Conservation (phyloP, 1,140 invertebrate species). For the Drosophila pseudoobscura region DNA sequence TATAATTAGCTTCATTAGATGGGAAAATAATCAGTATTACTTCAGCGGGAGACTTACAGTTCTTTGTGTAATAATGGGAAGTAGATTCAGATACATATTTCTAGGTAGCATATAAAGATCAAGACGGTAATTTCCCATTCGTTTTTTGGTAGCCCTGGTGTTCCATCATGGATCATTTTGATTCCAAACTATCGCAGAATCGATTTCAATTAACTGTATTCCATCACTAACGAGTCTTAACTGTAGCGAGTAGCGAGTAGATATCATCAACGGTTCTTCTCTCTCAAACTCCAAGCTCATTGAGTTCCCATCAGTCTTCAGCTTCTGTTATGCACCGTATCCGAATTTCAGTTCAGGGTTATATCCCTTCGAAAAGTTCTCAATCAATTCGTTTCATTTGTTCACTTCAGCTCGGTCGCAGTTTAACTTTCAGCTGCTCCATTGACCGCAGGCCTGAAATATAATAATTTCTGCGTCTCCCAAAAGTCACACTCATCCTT, state of each 20-base stretch:
- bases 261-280: too few relatives aligned
- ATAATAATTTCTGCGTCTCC: slow-evolving; percentile 63
- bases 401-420: slow-evolving; percentile 7
- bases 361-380: slow-evolving; percentile 36
- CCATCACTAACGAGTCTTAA: too few relatives aligned
- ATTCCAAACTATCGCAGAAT: too few relatives aligned
- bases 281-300: too few relatives aligned
- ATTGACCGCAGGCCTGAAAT: slow-evolving; percentile 47
- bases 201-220: neutral
- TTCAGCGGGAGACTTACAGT: too few relatives aligned
- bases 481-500: slow-evolving; percentile 74
- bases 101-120: too few relatives aligned
- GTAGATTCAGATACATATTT: too few relatives aligned
- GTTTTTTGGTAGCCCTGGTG: too few relatives aligned
- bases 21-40: slow-evolving; percentile 14
- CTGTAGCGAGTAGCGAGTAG: too few relatives aligned
- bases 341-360: slow-evolving; percentile 29
- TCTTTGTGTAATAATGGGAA: too few relatives aligned
- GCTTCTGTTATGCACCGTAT: neutral
- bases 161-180: too few relatives aligned
- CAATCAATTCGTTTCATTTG: slow-evolving; percentile 22
- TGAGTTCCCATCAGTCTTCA: neutral
- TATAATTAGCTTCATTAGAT: slow-evolving; percentile 37
- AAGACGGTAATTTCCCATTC: too few relatives aligned
- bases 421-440: slow-evolving; percentile 24